Evolutionary conservation across 2,113 vertebrate genomes (phyloP).

Genomic region (Dasyurus viverrinus): DNA sequence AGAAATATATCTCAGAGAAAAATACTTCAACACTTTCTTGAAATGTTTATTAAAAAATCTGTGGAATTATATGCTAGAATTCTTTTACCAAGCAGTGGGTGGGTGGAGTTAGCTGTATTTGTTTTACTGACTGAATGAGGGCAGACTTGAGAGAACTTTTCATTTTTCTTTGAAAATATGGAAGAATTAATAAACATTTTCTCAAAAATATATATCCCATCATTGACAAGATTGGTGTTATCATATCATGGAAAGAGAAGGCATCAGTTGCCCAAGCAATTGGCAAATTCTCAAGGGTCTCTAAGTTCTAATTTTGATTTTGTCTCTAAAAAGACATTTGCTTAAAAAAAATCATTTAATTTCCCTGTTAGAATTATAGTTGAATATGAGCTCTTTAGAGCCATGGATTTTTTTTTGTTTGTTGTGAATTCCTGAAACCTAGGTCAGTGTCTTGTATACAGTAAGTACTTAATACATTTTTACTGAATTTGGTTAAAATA

Average conservation of each 20-base stretch:
- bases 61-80: background rate
- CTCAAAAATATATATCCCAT: background rate
- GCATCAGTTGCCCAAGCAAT: slow-evolving; percentile 38
- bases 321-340: background rate
- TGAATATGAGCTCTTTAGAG: background rate
- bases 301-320: background rate
- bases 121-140: background rate
- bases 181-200: slow-evolving; percentile 6
- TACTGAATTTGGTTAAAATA: background rate
- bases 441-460: background rate
- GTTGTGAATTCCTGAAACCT: background rate
- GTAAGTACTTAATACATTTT: background rate
- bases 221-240: background rate
- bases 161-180: slow-evolving; percentile 21
- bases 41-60: slow-evolving; percentile 37
- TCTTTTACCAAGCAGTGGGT: background rate
- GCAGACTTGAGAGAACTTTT: background rate
- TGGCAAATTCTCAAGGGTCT: background rate
- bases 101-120: background rate
- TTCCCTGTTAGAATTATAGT: background rate
- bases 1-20: slow-evolving; percentile 23
- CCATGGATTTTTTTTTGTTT: background rate
- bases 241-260: background rate
- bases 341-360: background rate
- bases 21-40: background rate